Percentiles rank a stretch among this genome's conserved stretches.
phyloP scores from a whole-genome alignment of 1,140 invertebrate genomes.

The Odontomachus brunneus region DNA sequence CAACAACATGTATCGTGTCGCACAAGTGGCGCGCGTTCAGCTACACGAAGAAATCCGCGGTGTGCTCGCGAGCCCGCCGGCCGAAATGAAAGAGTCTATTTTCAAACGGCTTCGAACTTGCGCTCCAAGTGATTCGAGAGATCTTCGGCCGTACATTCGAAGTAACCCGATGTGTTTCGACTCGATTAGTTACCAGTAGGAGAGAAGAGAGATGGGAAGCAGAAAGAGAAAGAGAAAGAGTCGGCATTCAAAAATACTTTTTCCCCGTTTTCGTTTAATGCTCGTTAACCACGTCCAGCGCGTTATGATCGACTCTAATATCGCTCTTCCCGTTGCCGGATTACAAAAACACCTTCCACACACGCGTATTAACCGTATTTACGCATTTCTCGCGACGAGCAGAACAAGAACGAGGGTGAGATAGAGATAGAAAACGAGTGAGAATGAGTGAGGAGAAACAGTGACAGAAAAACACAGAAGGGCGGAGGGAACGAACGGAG shows the following conservation, averaged over 20 bases:
- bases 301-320: no score
- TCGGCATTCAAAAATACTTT: no score
- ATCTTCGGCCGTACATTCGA: no score
- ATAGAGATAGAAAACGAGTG: not conserved
- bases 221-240: no score
- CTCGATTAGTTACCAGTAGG: no score
- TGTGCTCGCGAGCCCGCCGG: not conserved
- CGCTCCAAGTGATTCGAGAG: no score
- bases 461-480: constrained; percentile 3
- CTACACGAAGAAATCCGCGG: constrained; percentile 12
- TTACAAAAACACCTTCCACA: not conserved
- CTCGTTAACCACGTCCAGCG: no score
- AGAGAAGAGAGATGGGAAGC: no score
- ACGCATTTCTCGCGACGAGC: not conserved
- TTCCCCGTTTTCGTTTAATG: no score
- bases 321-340: not conserved
- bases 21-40: constrained; percentile 14
- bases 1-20: constrained; percentile 14
- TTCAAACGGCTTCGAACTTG: no score
- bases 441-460: not conserved
- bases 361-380: constrained; percentile 9
- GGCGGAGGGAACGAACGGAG: constrained; percentile 36
- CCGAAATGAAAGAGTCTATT: not conserved
- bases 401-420: not conserved
- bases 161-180: no score